A percentile compares a stretch with the other conserved stretches of the same genome.
Conservation (phyloP, 2,113 vertebrate species). For the Cnemophilus loriae region DNA sequence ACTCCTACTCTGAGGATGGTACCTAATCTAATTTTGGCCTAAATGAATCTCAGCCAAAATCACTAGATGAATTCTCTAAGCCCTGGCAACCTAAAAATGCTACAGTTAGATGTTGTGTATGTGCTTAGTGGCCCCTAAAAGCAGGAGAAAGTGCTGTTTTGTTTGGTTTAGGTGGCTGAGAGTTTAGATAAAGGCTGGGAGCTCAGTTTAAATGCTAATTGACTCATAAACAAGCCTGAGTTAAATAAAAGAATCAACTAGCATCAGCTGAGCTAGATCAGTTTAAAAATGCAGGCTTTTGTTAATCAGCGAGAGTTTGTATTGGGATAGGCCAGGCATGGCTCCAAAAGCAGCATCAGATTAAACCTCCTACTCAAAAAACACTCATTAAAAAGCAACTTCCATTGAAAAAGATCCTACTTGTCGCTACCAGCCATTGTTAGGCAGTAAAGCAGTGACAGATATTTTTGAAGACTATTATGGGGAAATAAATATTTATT, state of each 20-base stretch:
- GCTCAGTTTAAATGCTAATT: slow-evolving; percentile 54
- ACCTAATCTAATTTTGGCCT: not conserved
- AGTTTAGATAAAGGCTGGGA: slow-evolving; percentile 2
- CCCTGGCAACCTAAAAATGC: not conserved
- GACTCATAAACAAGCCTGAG: slow-evolving; percentile 46
- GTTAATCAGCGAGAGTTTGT: slow-evolving; percentile 50
- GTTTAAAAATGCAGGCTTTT: slow-evolving; percentile 49
- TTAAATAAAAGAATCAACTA: slow-evolving; percentile 54
- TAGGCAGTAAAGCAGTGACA: slow-evolving; percentile 51
- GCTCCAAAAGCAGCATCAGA: slow-evolving; percentile 52
- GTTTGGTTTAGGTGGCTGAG: not conserved
- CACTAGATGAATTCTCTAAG: not conserved
- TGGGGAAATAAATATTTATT: slow-evolving; percentile 72
- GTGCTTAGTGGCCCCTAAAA: not conserved
- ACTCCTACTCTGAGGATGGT: not conserved
- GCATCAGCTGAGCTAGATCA: slow-evolving; percentile 44
- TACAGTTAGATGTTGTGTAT: not conserved
- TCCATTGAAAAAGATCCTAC: slow-evolving; percentile 53
- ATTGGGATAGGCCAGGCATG: slow-evolving; percentile 36
- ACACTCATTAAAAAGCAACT: slow-evolving; percentile 56
- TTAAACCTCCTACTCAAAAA: slow-evolving; percentile 51
- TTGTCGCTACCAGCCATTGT: slow-evolving; percentile 52
- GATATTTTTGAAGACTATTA: slow-evolving; percentile 63
- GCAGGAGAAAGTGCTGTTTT: not conserved
- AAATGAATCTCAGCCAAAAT: not conserved